These are phyloP conservation scores for Sylvilagus bachmani DNA, from an alignment of 2,113 vertebrate genomes.

Conservation along the genomic window DNA sequence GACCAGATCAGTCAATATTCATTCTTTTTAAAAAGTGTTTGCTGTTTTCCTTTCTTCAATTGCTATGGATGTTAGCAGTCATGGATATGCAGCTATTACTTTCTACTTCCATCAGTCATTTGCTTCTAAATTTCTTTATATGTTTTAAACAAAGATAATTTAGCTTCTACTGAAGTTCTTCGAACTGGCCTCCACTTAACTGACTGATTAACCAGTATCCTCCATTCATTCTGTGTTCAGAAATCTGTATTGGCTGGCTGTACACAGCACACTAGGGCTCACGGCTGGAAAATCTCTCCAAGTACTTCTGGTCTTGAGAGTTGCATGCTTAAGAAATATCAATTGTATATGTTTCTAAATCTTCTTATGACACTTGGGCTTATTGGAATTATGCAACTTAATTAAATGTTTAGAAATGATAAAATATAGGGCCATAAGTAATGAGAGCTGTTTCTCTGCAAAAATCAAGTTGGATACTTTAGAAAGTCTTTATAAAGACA, in stretches of 20 bases:
- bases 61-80: not conserved
- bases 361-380: not conserved
- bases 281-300: not conserved
- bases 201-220: not conserved
- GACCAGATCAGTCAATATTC: not conserved
- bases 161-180: not conserved
- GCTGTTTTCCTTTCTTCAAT: not conserved
- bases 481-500: conserved; percentile 14
- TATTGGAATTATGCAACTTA: not conserved
- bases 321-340: not conserved
- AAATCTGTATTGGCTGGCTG: no score
- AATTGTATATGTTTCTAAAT: not conserved
- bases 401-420: conserved; percentile 38
- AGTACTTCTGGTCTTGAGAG: not conserved
- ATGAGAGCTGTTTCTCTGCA: not conserved
- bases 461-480: not conserved
- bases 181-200: not conserved
- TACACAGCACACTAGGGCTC: not conserved
- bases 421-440: not conserved
- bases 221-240: not conserved
- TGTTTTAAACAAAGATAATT: not conserved
- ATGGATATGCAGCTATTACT: not conserved
- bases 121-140: not conserved
- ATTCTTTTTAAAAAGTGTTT: not conserved
- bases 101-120: not conserved